A percentile compares a stretch with the other conserved stretches of the same genome.
Evolutionary conservation across 2,888 invertebrate genomes (phyloP).

Genomic region (Sinotaia quadrata): DNA sequence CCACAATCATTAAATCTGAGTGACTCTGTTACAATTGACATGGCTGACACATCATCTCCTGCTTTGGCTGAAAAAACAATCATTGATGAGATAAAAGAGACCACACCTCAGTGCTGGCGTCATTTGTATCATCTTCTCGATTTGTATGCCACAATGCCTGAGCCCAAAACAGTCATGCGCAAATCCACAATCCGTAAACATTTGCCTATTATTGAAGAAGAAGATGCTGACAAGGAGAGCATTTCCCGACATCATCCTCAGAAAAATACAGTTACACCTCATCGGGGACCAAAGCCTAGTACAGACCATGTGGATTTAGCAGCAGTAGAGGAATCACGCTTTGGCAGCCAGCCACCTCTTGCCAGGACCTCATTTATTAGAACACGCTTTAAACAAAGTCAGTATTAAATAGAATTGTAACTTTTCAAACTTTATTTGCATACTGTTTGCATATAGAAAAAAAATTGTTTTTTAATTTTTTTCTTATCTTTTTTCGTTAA

Average conservation of each 20-base stretch:
- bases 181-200: slow-evolving; percentile 25
- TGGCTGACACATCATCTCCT: slow-evolving; percentile 68
- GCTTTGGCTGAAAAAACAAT: slow-evolving; percentile 69
- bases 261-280: background rate
- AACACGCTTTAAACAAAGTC: slow-evolving; percentile 68
- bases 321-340: slow-evolving; percentile 50
- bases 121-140: slow-evolving; percentile 93
- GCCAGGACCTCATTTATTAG: slow-evolving; percentile 60
- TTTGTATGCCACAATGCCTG: slow-evolving; percentile 93
- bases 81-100: slow-evolving; percentile 70
- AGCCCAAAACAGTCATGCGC: slow-evolving; percentile 86
- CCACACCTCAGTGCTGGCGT: slow-evolving; percentile 90
- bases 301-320: slow-evolving; percentile 37
- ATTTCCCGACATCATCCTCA: slow-evolving; percentile 6
- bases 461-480: too few species aligned
- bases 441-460: too few species aligned
- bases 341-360: slow-evolving; percentile 49
- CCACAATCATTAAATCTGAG: slow-evolving; percentile 68
- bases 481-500: too few species aligned
- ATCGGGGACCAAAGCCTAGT: background rate
- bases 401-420: too few species aligned
- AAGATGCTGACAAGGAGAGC: slow-evolving; percentile 41
- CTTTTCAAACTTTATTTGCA: too few species aligned
- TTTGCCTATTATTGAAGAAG: slow-evolving; percentile 73
- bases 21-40: slow-evolving; percentile 68